These are phyloP conservation scores for Globicephala melas DNA, from an alignment of 2,113 vertebrate species.

Conservation along the genomic window DNA sequence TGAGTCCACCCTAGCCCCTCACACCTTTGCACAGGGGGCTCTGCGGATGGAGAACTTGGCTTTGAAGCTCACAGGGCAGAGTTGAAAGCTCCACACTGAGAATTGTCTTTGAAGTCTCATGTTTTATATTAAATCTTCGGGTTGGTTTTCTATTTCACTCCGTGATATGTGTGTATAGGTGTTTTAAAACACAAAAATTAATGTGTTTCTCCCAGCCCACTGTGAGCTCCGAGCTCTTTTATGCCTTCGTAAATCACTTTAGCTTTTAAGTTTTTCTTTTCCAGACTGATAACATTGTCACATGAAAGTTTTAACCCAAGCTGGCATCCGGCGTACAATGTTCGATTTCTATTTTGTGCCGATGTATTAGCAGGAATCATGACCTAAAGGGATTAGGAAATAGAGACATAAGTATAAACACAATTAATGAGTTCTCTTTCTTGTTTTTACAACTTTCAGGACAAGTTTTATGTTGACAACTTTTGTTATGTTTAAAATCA, in stretches of 20 bases:
- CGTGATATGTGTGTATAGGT: background rate
- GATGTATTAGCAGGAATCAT: background rate
- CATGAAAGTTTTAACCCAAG: background rate
- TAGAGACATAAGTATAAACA: background rate
- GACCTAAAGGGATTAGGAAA: background rate
- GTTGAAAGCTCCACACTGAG: background rate
- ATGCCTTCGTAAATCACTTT: background rate
- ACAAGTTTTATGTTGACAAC: background rate
- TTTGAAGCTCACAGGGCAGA: background rate
- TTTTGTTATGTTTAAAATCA: background rate
- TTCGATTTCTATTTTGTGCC: background rate
- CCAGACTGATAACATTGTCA: background rate
- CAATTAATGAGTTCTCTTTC: background rate
- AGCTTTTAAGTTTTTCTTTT: background rate
- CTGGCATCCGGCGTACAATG: background rate
- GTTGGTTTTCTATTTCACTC: background rate
- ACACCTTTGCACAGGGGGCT: background rate
- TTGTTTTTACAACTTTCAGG: background rate
- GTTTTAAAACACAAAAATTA: background rate
- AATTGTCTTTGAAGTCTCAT: background rate
- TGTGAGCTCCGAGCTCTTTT: background rate
- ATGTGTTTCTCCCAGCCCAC: background rate
- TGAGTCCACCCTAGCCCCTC: background rate
- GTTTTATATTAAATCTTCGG: background rate
- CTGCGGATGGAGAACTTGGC: background rate